Percentiles rank a stretch among this genome's conserved stretches.
phyloP scores from a whole-genome alignment of 2,113 vertebrate genomes.

The Neogale vison region DNA sequence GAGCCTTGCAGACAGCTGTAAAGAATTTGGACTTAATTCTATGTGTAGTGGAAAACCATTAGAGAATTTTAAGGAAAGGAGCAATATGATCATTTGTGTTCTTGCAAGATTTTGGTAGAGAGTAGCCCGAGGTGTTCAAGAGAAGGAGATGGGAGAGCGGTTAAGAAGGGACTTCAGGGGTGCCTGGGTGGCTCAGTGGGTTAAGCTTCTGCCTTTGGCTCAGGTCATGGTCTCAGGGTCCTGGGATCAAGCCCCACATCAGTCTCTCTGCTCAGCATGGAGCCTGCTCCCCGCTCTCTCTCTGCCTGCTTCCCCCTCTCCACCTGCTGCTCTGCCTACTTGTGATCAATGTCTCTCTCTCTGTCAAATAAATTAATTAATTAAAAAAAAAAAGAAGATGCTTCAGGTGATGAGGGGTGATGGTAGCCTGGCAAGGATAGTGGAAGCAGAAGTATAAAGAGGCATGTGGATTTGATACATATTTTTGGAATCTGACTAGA shows the following conservation, averaged over 20 bases:
- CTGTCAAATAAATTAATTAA: too few species aligned
- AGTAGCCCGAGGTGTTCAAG: not conserved
- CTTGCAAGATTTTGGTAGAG: not conserved
- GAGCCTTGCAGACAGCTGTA: not conserved
- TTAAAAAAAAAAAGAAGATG: not conserved
- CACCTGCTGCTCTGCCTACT: too few species aligned
- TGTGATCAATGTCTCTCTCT: too few species aligned
- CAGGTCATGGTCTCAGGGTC: too few species aligned
- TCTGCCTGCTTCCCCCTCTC: too few species aligned
- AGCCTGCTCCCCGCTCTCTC: too few species aligned
- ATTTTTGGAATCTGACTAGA: not conserved
- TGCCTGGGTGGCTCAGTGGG: too few species aligned
- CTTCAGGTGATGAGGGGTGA: not conserved
- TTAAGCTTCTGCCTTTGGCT: too few species aligned
- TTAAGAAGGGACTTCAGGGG: not conserved
- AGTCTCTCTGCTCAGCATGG: too few species aligned
- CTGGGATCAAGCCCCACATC: too few species aligned
- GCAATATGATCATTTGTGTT: not conserved
- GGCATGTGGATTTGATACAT: not conserved
- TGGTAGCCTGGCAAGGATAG: not conserved
- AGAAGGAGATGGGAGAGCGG: not conserved
- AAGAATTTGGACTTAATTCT: not conserved
- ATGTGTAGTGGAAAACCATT: not conserved
- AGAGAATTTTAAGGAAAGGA: not conserved
- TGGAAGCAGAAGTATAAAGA: not conserved